Evolutionary conservation across 2,113 vertebrate genomes (phyloP).

Genomic region (Ptilorrhoa leucosticta): DNA sequence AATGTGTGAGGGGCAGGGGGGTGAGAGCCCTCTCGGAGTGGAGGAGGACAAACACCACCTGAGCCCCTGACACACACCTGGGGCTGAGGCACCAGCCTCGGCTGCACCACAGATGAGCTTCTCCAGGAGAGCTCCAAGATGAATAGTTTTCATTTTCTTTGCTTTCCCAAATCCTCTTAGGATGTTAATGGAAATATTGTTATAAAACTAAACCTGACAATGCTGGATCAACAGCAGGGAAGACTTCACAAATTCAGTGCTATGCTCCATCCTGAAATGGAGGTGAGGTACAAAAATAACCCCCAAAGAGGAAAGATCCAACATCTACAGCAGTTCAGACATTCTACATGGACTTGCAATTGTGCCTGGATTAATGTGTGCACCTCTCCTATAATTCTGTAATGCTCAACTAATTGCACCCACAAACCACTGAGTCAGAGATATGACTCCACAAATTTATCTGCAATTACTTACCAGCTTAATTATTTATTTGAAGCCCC

Average conservation of each 20-base stretch:
- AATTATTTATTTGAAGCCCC: neutral
- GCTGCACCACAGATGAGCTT: neutral
- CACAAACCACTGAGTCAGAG: neutral
- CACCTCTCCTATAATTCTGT: neutral
- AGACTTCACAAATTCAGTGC: neutral
- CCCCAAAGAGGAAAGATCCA: neutral
- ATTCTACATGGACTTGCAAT: neutral
- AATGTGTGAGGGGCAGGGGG: neutral
- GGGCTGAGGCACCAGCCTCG: neutral
- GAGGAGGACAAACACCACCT: neutral
- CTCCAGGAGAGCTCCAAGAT: neutral
- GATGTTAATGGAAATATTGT: slow-evolving; percentile 45
- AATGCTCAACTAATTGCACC: neutral
- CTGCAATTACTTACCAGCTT: neutral
- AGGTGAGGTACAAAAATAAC: neutral
- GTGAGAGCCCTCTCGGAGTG: neutral
- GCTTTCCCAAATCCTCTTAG: slow-evolving; percentile 33
- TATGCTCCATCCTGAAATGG: neutral
- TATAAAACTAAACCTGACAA: slow-evolving; percentile 29
- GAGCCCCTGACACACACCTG: neutral
- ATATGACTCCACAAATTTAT: neutral
- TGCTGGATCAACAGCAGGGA: neutral
- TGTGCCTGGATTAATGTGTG: neutral
- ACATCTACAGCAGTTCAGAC: neutral
- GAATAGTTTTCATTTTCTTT: slow-evolving; percentile 52